Conservation (phyloP, 2,888 invertebrate genomes). For the Cheilosia vernalis region DNA sequence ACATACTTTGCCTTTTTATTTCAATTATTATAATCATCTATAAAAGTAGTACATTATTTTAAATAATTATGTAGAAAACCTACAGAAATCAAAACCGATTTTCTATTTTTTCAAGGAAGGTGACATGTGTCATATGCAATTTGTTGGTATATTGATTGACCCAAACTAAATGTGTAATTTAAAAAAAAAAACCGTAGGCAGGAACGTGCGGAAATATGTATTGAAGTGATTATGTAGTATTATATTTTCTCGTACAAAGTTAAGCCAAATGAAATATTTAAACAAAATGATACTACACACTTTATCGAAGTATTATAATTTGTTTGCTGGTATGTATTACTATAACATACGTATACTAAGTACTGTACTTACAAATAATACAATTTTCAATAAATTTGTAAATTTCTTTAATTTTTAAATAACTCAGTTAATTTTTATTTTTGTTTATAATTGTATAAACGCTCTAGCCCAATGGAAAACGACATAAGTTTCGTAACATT, state of each 20-base stretch:
- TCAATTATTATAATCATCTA: not conserved
- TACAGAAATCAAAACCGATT: not conserved
- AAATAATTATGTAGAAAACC: not conserved
- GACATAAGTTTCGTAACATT: too few species aligned
- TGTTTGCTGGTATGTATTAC: slow-evolving; percentile 5
- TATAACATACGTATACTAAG: not conserved
- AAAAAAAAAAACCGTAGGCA: slow-evolving; percentile 81
- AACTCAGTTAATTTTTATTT: too few species aligned
- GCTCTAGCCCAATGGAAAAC: too few species aligned
- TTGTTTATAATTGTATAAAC: too few species aligned
- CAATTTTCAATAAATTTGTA: slow-evolving; percentile 13
- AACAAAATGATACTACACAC: slow-evolving; percentile 11
- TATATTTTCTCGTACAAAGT: slow-evolving; percentile 13
- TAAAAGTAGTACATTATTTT: not conserved
- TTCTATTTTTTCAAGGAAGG: not conserved
- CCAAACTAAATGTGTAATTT: not conserved
- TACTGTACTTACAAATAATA: slow-evolving; percentile 12
- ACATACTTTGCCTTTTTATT: not conserved
- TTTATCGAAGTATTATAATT: slow-evolving; percentile 2
- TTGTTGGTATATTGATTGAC: slow-evolving; percentile 61
- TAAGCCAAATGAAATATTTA: slow-evolving; percentile 12
- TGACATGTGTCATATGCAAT: slow-evolving; percentile 4
- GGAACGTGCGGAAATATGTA: slow-evolving; percentile 83
- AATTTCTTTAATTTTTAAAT: slow-evolving; percentile 8
- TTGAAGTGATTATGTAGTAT: slow-evolving; percentile 35